These are phyloP conservation scores for Puntigrus tetrazona DNA, from an alignment of 2,113 vertebrate species.

Conservation along the genomic window DNA sequence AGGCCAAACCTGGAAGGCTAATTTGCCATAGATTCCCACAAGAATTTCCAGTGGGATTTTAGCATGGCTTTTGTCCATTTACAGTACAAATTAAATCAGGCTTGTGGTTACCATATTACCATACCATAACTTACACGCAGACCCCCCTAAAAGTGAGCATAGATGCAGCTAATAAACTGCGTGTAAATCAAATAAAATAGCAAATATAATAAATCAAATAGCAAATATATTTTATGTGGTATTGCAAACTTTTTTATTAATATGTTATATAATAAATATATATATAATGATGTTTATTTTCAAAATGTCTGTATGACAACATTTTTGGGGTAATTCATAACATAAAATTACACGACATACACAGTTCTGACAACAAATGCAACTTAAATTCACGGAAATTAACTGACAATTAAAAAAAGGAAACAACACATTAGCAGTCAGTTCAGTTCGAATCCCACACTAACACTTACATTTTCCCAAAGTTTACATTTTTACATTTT, in stretches of 20 bases:
- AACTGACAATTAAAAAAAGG: not conserved
- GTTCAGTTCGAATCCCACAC: not conserved
- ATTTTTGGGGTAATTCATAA: too few relatives aligned
- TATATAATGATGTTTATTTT: too few relatives aligned
- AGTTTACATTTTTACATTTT: too few relatives aligned
- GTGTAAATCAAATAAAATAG: not conserved
- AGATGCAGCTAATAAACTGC: not conserved
- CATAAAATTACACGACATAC: too few relatives aligned
- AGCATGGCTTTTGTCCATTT: not conserved
- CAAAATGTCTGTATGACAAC: too few relatives aligned
- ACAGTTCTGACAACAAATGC: too few relatives aligned
- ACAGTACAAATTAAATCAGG: not conserved
- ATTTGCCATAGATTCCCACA: not conserved
- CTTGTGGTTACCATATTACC: not conserved
- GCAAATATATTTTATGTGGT: not conserved
- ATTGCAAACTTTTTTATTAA: too few relatives aligned
- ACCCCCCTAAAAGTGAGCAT: not conserved
- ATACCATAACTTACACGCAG: not conserved
- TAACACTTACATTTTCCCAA: not conserved
- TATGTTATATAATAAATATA: too few relatives aligned
- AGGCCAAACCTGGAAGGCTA: not conserved
- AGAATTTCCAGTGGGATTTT: not conserved
- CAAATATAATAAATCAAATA: not conserved
- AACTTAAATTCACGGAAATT: too few relatives aligned
- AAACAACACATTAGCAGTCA: not conserved